phyloP scores from a whole-genome alignment of 2,888 invertebrate species.

The Siphonodentalium dalli region DNA sequence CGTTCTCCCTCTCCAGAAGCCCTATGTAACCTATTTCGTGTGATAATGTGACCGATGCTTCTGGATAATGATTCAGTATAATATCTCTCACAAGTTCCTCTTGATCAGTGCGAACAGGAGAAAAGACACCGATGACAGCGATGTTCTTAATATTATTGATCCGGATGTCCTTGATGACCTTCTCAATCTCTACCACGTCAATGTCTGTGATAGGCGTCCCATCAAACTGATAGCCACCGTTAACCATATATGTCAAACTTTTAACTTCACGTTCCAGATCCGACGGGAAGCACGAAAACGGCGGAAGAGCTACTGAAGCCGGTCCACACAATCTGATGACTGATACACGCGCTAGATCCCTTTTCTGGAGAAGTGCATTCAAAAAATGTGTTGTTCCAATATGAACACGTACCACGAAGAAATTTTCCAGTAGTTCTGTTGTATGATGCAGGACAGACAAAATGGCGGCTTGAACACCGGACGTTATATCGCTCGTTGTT shows the following conservation, averaged over 20 bases:
- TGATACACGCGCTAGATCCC: conserved; percentile 44
- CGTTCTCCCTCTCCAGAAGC: conserved; percentile 60
- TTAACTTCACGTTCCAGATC: conserved; percentile 34
- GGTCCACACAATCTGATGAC: conserved; percentile 57
- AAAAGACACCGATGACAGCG: conserved; percentile 55
- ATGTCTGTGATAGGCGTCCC: conserved; percentile 44
- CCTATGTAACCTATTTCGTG: conserved; percentile 54
- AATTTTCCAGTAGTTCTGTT: conserved; percentile 12
- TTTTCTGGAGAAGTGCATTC: conserved; percentile 57
- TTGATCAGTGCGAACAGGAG: conserved; percentile 46
- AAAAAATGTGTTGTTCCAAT: conserved; percentile 62
- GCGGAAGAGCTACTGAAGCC: conserved; percentile 46
- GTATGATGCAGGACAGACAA: conserved; percentile 26
- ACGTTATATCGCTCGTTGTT: conserved; percentile 54
- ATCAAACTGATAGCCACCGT: conserved; percentile 56
- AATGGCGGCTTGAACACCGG: conserved; percentile 38
- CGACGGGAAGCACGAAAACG: conserved; percentile 52
- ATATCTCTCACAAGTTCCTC: conserved; percentile 39
- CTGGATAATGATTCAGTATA: conserved; percentile 36
- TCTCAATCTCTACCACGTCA: conserved; percentile 40
- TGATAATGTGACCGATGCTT: conserved; percentile 48
- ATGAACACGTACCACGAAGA: conserved; percentile 43
- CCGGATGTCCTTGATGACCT: conserved; percentile 30
- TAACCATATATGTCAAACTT: conserved; percentile 36
- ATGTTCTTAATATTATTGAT: conserved; percentile 38